Base-by-base conservation (phyloP, 2,888 invertebrate genomes). In the Gortyna flavago region DNA sequence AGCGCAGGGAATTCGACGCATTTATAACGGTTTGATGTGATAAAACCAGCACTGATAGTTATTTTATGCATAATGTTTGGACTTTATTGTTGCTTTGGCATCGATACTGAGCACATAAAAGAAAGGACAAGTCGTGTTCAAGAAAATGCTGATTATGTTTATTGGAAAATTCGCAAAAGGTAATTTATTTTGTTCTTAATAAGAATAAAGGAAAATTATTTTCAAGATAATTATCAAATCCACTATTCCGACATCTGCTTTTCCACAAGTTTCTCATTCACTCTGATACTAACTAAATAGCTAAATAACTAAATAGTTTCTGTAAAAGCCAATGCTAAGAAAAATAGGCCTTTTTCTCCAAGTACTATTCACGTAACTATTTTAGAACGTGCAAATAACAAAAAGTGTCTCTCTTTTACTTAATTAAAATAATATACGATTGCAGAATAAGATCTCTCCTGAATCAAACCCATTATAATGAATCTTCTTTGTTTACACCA, bases 1-100 rank as follows among this genome's bases (percentile, higher is more conserved):
- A 91, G 89, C 90, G 87, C 88, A 73, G 86, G 79, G 82, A 78
- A 84, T 84, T 88, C 78, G 85, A 80, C 72, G 83, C 86, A 88
- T 89, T 87, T 85, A 85, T 88, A 88, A 88, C 86, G 75, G 86
- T 87, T 86, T 87, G 87, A 88, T 84, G 89, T 79, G 81, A 83
- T 81, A 84, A 83, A 86, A 85, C 79, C 85, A 76, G 72, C 78
- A 69, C 38, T 44, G 72, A 86, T 83, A 74, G 81, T 79, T 80
- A 81, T 84, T 84, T 84, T 80, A 79, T 81, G 86, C 77, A 86
- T 88, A 87, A 83, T 87, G 80, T 80, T 83, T 71, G 70, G 61
- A 61, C 48, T 67, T 79, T 71, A 67, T 79, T 74, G 67, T 79
- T 79, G 79, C 57, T 81, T 79, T 69, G 9, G 62, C 77, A 54